phyloP scores from a whole-genome alignment of 2,888 invertebrate species.

The Heterodera filipjevi region DNA sequence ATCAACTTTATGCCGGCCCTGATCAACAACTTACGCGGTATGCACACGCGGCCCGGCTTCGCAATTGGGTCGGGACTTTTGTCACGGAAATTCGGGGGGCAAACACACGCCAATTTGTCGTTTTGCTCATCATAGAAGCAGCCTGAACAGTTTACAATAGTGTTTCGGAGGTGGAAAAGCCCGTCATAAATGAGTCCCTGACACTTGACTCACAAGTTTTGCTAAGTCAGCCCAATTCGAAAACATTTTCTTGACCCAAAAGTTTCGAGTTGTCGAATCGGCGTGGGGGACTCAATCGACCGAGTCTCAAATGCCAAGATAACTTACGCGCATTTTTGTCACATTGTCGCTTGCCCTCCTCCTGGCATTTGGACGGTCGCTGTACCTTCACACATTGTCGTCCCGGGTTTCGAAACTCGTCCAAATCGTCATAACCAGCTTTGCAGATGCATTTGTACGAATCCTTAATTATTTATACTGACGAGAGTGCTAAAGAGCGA shows the following conservation, averaged over 20 bases:
- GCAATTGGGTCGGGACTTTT: constrained; percentile 48
- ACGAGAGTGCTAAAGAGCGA: too few species aligned
- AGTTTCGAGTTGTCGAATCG: neutral
- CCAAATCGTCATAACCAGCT: constrained; percentile 61
- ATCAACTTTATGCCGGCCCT: neutral
- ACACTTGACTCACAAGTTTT: too few species aligned
- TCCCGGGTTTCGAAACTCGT: constrained; percentile 64
- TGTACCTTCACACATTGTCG: constrained; percentile 55
- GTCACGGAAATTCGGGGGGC: constrained; percentile 56
- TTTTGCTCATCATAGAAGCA: constrained; percentile 42
- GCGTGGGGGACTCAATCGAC: too few species aligned
- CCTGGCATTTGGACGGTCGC: constrained; percentile 52
- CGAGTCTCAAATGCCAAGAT: neutral
- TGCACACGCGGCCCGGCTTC: constrained; percentile 51
- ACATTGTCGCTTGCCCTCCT: constrained; percentile 61
- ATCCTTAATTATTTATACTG: constrained; percentile 39
- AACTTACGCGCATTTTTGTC: constrained; percentile 58
- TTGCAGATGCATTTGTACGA: constrained; percentile 54
- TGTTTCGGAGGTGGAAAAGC: too few species aligned
- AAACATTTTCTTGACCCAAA: too few species aligned
- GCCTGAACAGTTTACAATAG: neutral
- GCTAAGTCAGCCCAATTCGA: too few species aligned
- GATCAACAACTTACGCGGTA: constrained; percentile 40
- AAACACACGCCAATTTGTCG: constrained; percentile 60
- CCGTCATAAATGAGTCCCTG: too few species aligned